These are phyloP conservation scores for Ochotona curzoniae DNA, from an alignment of 2,113 vertebrate species.

Conservation along the genomic window DNA sequence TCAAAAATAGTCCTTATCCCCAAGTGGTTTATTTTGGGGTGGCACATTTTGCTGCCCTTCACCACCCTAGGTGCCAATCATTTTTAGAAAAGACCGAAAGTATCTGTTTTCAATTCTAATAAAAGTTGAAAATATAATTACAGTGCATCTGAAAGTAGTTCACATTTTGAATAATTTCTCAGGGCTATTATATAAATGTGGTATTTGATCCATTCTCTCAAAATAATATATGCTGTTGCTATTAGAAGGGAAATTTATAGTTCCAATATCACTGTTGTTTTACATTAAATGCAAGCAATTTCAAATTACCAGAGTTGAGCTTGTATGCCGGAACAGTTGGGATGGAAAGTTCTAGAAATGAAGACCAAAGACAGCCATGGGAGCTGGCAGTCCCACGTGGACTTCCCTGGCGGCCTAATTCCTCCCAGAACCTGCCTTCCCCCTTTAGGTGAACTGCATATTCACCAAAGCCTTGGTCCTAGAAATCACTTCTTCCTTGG, in stretches of 20 bases:
- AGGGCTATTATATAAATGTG: neutral
- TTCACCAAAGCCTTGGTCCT: neutral
- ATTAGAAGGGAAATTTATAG: neutral
- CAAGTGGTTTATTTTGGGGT: neutral
- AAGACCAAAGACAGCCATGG: neutral
- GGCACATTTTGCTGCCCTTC: neutral
- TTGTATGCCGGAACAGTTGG: neutral
- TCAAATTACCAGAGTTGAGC: neutral
- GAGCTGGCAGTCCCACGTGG: neutral
- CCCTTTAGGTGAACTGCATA: neutral
- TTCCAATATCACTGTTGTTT: neutral
- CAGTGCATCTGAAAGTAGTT: slow-evolving; percentile 9
- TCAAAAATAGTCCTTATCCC: neutral
- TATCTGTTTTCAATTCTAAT: slow-evolving; percentile 41
- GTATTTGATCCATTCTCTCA: slow-evolving; percentile 24
- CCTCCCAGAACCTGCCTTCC: neutral
- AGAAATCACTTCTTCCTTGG: neutral
- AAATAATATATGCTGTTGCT: slow-evolving; percentile 4
- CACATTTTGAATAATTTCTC: slow-evolving; percentile 50
- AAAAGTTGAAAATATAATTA: slow-evolving; percentile 11
- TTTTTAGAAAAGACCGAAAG: slow-evolving; percentile 39
- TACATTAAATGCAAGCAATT: neutral
- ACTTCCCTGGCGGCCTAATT: neutral
- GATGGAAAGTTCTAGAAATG: slow-evolving; percentile 28
- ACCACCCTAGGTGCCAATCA: neutral